These are phyloP conservation scores for Thymelicus acteon DNA, from an alignment of 2,888 invertebrate genomes.

Conservation along the genomic window DNA sequence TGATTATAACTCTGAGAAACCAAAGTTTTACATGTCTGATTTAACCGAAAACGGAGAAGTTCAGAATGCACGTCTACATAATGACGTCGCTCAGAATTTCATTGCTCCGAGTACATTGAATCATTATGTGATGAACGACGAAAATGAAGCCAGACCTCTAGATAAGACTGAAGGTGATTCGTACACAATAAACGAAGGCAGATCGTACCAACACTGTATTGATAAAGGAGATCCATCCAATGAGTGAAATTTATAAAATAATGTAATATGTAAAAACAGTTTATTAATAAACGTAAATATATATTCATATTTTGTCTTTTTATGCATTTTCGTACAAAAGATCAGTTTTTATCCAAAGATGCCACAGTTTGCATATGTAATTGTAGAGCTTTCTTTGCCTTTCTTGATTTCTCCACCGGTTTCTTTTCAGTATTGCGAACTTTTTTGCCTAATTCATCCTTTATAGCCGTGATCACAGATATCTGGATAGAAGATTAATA, in stretches of 20 bases:
- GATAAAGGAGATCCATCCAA: constrained; percentile 33
- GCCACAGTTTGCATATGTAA: constrained; percentile 82
- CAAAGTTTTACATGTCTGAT: constrained; percentile 55
- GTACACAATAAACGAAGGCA: constrained; percentile 40
- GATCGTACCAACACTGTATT: constrained; percentile 18
- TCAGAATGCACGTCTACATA: constrained; percentile 35
- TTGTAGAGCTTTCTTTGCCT: constrained; percentile 76
- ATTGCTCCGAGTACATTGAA: constrained; percentile 33
- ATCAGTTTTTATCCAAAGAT: constrained; percentile 49
- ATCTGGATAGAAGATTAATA: constrained; percentile 64
- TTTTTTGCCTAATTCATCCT: constrained; percentile 66
- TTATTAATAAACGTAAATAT: constrained; percentile 32
- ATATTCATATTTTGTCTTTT: constrained; percentile 22
- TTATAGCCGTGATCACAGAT: constrained; percentile 78
- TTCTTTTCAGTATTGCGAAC: constrained; percentile 49
- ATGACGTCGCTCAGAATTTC: constrained; percentile 43
- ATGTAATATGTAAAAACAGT: constrained; percentile 12
- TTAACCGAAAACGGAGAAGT: constrained; percentile 50
- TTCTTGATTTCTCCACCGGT: constrained; percentile 71
- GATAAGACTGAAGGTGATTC: constrained; percentile 44
- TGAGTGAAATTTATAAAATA: constrained; percentile 19
- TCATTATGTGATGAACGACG: constrained; percentile 45
- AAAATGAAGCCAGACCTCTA: constrained; percentile 35
- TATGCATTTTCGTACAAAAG: background rate
- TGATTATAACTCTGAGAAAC: constrained; percentile 54